phyloP scores from a whole-genome alignment of 2,888 invertebrate species.

The Drosophila incognita region DNA sequence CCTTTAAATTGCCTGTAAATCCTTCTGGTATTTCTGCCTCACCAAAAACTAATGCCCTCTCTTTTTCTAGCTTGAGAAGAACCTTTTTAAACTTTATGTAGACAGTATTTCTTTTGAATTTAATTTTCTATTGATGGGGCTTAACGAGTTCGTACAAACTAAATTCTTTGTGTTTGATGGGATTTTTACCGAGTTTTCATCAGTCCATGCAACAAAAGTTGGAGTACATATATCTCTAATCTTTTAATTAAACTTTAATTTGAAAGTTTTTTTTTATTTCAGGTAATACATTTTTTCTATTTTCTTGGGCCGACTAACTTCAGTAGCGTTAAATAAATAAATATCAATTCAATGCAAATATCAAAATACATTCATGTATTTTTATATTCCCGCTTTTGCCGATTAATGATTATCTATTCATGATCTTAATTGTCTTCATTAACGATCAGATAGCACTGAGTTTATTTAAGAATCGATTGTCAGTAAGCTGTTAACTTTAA shows the following conservation, averaged over 20 bases:
- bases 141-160: background rate
- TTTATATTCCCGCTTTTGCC: background rate
- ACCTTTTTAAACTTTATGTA: background rate
- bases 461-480: conserved; percentile 2
- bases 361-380: background rate
- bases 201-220: background rate
- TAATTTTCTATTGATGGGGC: background rate
- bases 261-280: background rate
- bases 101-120: background rate
- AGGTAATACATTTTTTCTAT: background rate
- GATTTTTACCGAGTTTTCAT: background rate
- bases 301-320: background rate
- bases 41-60: background rate
- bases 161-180: background rate
- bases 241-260: background rate
- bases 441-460: conserved; percentile 2
- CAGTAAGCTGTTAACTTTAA: background rate
- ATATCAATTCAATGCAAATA: background rate
- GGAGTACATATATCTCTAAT: background rate
- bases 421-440: background rate
- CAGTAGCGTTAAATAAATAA: background rate
- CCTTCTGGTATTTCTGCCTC: background rate
- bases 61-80: background rate
- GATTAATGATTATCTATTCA: background rate
- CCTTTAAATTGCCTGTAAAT: background rate